These are phyloP conservation scores for Pangasius mekongensis DNA, from an alignment of 2,797 vertebrate genomes.

Conservation along the genomic window DNA sequence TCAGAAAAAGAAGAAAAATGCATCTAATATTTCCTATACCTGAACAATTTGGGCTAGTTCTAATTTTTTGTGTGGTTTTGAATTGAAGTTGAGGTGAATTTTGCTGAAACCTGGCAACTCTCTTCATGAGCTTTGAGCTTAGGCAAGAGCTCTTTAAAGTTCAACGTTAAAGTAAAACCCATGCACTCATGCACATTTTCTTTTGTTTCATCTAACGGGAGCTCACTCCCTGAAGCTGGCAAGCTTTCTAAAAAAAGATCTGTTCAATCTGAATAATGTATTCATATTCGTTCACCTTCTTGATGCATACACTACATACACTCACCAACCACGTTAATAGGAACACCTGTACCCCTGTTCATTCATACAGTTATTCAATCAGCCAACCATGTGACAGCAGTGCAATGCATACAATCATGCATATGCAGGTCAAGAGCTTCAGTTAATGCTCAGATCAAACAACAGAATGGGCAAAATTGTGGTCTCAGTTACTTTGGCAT, in stretches of 20 bases:
- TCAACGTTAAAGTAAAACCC: not conserved
- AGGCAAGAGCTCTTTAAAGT: not conserved
- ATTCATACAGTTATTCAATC: not conserved
- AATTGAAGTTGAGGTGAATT: not conserved
- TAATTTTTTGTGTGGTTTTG: not conserved
- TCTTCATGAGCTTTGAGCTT: not conserved
- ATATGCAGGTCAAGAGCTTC: not conserved
- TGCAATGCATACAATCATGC: not conserved
- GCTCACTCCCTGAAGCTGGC: not conserved
- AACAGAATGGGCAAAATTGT: not conserved
- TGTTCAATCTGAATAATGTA: no score
- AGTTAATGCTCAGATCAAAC: not conserved
- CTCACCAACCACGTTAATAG: not conserved
- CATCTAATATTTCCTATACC: not conserved
- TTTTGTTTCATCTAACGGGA: not conserved
- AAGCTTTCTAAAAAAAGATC: not conserved
- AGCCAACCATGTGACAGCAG: not conserved
- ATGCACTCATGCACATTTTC: not conserved
- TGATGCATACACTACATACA: no score
- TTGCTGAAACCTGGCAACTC: not conserved
- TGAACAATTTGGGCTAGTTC: not conserved
- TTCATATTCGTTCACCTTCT: no score
- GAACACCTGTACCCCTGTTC: not conserved
- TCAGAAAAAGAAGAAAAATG: not conserved
- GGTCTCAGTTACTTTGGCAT: not conserved